Conservation (phyloP, 2,113 vertebrate genomes). For the Paramormyrops kingsleyae region DNA sequence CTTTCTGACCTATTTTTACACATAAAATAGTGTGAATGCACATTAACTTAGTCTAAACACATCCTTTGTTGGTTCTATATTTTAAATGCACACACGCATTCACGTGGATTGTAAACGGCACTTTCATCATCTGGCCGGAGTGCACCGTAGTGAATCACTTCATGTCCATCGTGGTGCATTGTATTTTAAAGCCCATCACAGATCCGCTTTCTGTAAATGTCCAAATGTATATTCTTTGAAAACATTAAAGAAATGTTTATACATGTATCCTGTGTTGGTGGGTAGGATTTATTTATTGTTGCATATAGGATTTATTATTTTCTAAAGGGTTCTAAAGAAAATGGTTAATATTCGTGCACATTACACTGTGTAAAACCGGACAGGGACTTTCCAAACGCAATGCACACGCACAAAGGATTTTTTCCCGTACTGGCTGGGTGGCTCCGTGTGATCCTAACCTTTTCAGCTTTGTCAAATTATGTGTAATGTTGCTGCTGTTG, state of each 20-base stretch:
- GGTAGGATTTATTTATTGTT: neutral
- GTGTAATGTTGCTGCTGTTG: conserved; percentile 44
- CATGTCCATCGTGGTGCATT: conserved; percentile 7
- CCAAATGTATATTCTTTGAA: conserved; percentile 27
- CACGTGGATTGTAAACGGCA: neutral
- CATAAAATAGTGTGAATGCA: conserved; percentile 10
- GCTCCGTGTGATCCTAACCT: conserved; percentile 15
- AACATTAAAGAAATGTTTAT: conserved; percentile 23
- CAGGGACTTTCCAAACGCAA: neutral
- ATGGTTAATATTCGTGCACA: conserved; percentile 10
- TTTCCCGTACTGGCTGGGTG: neutral
- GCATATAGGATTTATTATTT: conserved; percentile 7
- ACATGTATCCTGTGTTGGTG: conserved; percentile 18
- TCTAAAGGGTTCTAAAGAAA: conserved; percentile 15
- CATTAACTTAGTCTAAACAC: conserved; percentile 4
- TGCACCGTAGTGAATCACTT: neutral
- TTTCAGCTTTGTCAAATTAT: conserved; percentile 32
- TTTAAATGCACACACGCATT: neutral
- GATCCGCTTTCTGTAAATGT: conserved; percentile 17
- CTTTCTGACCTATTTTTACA: neutral
- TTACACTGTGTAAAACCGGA: conserved; percentile 3
- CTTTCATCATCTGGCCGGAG: neutral
- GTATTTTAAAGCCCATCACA: neutral
- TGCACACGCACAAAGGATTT: neutral
- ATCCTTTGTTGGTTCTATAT: neutral